Evolutionary conservation across 2,113 vertebrate species (phyloP), one percentile per base, ranked within the genome.

Genomic region (Apodemus speciosus): DNA sequence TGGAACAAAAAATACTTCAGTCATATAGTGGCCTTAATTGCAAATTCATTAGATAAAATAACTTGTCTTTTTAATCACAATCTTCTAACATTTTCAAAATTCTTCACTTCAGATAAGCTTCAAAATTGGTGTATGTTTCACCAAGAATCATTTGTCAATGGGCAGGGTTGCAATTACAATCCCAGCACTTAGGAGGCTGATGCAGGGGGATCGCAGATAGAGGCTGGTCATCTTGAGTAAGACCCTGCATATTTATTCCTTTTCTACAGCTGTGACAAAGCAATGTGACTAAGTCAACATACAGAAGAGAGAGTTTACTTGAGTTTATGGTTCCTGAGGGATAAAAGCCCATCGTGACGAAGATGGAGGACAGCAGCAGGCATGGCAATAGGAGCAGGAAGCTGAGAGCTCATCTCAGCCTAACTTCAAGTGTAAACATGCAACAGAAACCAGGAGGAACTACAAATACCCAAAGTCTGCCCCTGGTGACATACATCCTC

Each of bases 1-100:
- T 40, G n/a, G 51, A 88, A 93, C 38, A 77, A 72, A 96, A 94
- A 94, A 71, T 10, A 46, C 9, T 92, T 95, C 76, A 38, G 15
- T 25, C 93, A n/a, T 58, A 56, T 66, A 14, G 62, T 64, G 21
- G 10, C 27, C 40, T 92, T 87, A 66, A 90, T 64, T 88, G 84
- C 0, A 84, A 94, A 3, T 56, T 96, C 56, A 88, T 10, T 51
- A 66, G 15, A 89, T 72, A 91, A 91, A 94, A 88, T 85, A 88
- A 83, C 66, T 75, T 88, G 6, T 79, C 23, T 68, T 93, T 88
- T 85, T 8, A 94, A 58, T 58, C 77, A 91, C 32, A 87, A 25
- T 46, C 40, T 53, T 71, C 16, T 76, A 91, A 20, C 46, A 95
- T 69, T 92, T 80, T 87, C n/a, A 92, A 94, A 64, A 92, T 81